Base-by-base conservation (phyloP, 2,797 vertebrate genomes). In the Pipistrellus nathusii region DNA sequence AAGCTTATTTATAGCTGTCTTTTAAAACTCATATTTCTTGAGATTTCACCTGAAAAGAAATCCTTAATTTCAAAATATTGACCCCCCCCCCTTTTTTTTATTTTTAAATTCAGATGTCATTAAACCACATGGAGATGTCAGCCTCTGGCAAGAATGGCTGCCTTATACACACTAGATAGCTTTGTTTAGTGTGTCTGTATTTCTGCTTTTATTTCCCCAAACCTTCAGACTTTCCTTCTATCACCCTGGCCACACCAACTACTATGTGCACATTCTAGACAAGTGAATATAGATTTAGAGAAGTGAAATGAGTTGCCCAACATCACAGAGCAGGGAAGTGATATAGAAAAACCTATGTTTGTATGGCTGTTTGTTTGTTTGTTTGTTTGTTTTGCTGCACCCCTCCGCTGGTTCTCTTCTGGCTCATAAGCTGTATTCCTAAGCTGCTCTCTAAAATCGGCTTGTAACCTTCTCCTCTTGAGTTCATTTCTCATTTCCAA, bases 401-500 rank as follows among this genome's bases (percentile, higher is more conserved):
- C 12, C 25, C 6, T 20, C 8, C 53, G 12, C 27, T 68, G 30
- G 25, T 73, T 82, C 38, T 11, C 25, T 88, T 82, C 41, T 69
- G 48, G 38, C 57, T 88, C 57, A 23, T 41, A 57, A 41, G 21
- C 32, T 62, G 21, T 73, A 18, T 41, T 20, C 21, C 17, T 30
- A n/a, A 46, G 20, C 5, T 85, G 11, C 21, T 66, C 8, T 77
- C 17, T 51, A 46, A 66, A 80, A 77, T 44, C 5, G 1, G 64
- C 30, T 84, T 6, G 21, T 86, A 64, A 64, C 3, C 12, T 87
- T 53, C 6, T 6, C 41, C 30, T 77, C 38, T 82, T 69, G 23
- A 90, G 72, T 62, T 95, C 3, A 71, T 85, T 83, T 92, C 64
- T 86, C 14, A 48, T 90, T 30, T 92, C 21, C n/a, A 93, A 72